Evolutionary conservation across 2,888 invertebrate genomes (phyloP).

Genomic region (Unio delphinus): DNA sequence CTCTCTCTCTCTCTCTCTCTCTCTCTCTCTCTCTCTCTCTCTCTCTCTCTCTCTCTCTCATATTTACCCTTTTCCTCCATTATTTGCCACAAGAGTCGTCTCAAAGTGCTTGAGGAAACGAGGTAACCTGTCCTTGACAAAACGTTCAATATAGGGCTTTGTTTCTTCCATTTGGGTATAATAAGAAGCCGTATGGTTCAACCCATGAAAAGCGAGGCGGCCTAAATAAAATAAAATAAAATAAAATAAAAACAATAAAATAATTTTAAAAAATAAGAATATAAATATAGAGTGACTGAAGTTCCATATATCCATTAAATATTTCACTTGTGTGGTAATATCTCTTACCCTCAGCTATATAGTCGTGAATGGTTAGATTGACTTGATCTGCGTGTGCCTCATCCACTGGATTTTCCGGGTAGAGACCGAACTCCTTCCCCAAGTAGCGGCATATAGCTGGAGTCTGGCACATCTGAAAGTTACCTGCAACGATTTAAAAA

Average conservation of each 20-base stretch:
- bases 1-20: no score
- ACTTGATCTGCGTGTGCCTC: slow-evolving; percentile 54
- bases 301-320: no score
- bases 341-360: slow-evolving; percentile 52
- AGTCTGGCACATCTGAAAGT: slow-evolving; percentile 50
- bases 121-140: slow-evolving; percentile 46
- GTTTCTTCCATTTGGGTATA: slow-evolving; percentile 54
- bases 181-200: slow-evolving; percentile 42
- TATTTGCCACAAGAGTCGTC: slow-evolving; percentile 40
- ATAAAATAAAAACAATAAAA: neutral
- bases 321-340: no score
- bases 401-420: slow-evolving; percentile 47
- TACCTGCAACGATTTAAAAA: slow-evolving; percentile 30
- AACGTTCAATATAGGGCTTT: slow-evolving; percentile 55
- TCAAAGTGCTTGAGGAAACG: slow-evolving; percentile 55
- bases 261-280: neutral
- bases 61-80: slow-evolving; percentile 55
- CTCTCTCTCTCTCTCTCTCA: no score
- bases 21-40: no score
- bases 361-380: slow-evolving; percentile 56
- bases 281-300: no score
- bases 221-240: slow-evolving; percentile 27
- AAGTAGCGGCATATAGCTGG: slow-evolving; percentile 54
- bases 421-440: slow-evolving; percentile 55
- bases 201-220: slow-evolving; percentile 57